A percentile compares a stretch with the other conserved stretches of the same genome.
phyloP scores from a whole-genome alignment of 2,113 vertebrate genomes.

The Nansenia antarctica region DNA sequence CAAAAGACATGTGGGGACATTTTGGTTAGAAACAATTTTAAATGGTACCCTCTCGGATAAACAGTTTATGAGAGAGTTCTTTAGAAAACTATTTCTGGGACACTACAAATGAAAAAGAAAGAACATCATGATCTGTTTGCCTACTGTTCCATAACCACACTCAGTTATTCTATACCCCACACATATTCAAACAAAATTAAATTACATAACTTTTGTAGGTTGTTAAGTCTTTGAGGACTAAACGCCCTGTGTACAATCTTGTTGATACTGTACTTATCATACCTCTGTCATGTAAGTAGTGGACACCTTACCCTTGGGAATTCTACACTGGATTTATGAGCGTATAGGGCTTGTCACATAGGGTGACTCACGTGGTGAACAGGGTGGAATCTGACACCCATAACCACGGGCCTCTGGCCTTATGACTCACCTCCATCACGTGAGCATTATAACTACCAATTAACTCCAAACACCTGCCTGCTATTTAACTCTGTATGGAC shows the following conservation, averaged over 20 bases:
- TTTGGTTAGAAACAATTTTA: slow-evolving; percentile 28
- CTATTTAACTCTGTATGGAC: slow-evolving; percentile 24
- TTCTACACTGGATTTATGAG: not conserved
- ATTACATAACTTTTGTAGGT: not conserved
- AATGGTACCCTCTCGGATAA: slow-evolving; percentile 27
- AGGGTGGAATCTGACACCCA: not conserved
- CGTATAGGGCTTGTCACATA: not conserved
- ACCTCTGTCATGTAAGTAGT: not conserved
- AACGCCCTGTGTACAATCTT: not conserved
- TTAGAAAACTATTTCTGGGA: not conserved
- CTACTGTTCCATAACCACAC: not conserved
- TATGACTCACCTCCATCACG: not conserved
- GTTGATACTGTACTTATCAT: not conserved
- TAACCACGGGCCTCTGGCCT: not conserved
- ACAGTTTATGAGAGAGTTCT: not conserved
- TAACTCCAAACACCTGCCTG: slow-evolving; percentile 30
- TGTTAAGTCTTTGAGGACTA: not conserved
- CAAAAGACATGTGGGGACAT: slow-evolving; percentile 20
- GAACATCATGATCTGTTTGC: not conserved
- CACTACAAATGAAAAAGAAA: not conserved
- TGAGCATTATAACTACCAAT: slow-evolving; percentile 30
- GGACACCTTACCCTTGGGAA: not conserved
- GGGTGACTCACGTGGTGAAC: not conserved
- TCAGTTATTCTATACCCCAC: not conserved
- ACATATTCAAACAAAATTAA: too few relatives aligned